Evolutionary conservation across 2,888 invertebrate species (phyloP).

Genomic region (Cheilosia vulpina): DNA sequence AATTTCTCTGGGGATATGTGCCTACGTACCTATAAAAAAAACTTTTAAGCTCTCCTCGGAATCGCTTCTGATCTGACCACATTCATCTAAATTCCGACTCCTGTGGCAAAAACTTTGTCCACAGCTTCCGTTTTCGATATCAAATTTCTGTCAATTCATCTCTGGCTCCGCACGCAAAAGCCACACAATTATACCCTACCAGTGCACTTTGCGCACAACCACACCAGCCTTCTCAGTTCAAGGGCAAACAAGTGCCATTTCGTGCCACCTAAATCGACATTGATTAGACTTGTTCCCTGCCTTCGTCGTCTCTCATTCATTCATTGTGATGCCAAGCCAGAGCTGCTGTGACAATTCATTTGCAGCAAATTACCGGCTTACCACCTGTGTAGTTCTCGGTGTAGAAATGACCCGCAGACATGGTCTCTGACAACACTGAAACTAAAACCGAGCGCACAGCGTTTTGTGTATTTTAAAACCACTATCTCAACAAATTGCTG

Average conservation of each 20-base stretch:
- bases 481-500: conserved; percentile 45
- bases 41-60: conserved; percentile 7
- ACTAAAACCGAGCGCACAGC: conserved; percentile 33
- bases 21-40: background rate
- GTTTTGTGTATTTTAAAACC: conserved; percentile 47
- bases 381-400: conserved; percentile 56
- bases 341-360: conserved; percentile 58
- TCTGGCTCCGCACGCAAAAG: background rate
- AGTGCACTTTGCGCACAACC: background rate
- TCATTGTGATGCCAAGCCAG: background rate
- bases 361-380: conserved; percentile 62
- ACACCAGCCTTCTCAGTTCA: conserved; percentile 19
- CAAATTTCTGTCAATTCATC: background rate
- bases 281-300: conserved; percentile 43
- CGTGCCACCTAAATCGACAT: conserved; percentile 56
- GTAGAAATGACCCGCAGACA: conserved; percentile 60
- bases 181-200: conserved; percentile 3
- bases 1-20: conserved; percentile 29
- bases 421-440: conserved; percentile 42
- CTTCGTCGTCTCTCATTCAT: conserved; percentile 21
- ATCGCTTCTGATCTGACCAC: conserved; percentile 16
- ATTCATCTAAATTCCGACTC: conserved; percentile 45
- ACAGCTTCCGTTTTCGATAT: conserved; percentile 1
- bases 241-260: conserved; percentile 53
- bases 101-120: conserved; percentile 12